A percentile compares a stretch with the other conserved stretches of the same genome.
These are phyloP conservation scores for Aplysina aerophoba DNA, from an alignment of 37 sponge, comb jelly and placozoan genomes.

Conservation along the genomic window DNA sequence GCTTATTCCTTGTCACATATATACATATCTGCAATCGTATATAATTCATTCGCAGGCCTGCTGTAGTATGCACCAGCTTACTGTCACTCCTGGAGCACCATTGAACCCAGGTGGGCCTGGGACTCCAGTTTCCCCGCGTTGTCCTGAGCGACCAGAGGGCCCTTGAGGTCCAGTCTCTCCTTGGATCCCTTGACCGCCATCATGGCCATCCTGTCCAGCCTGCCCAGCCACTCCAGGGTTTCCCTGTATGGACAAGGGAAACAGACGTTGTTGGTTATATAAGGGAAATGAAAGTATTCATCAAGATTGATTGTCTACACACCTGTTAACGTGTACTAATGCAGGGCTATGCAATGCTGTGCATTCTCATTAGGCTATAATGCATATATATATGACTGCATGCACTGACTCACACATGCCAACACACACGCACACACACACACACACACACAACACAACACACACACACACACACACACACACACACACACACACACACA, in stretches of 20 bases:
- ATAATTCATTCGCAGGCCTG: too few relatives aligned
- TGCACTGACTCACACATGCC: neutral
- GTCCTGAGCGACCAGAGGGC: constrained; percentile 39
- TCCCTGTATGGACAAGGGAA: constrained; percentile 17
- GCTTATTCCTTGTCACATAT: too few relatives aligned
- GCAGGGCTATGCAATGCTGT: too few relatives aligned
- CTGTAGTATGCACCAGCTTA: constrained; percentile 10
- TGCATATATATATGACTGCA: too few relatives aligned
- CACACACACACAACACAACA: neutral
- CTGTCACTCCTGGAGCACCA: constrained; percentile 55
- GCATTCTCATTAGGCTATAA: too few relatives aligned
- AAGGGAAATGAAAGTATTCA: too few relatives aligned
- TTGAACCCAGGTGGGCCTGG: constrained; percentile 67
- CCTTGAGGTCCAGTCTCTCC: constrained; percentile 52
- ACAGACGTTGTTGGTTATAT: too few relatives aligned
- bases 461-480: constrained; percentile 20
- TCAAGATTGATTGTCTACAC: too few relatives aligned
- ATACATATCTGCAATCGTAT: too few relatives aligned
- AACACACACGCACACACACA: neutral
- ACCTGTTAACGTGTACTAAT: too few relatives aligned
- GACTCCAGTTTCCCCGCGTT: constrained; percentile 38
- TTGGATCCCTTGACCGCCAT: constrained; percentile 47
- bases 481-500: neutral
- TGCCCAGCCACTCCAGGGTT: constrained; percentile 35
- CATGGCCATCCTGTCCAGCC: constrained; percentile 57